A percentile compares a stretch with the other conserved stretches of the same genome.
Conservation (phyloP, 2,888 invertebrate genomes). For the Lycophotia porphyrea region DNA sequence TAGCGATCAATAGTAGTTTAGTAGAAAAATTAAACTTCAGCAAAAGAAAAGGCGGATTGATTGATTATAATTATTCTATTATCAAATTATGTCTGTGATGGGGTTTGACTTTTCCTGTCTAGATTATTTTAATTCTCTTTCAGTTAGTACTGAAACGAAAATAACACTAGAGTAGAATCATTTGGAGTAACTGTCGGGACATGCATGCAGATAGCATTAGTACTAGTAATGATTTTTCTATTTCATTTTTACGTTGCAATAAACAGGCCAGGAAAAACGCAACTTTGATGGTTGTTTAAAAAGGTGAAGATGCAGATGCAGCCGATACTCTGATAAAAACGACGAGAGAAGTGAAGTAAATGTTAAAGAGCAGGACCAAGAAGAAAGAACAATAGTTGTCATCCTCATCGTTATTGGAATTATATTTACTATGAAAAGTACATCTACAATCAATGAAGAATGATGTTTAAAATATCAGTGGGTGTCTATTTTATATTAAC, state of each 20-base stretch:
- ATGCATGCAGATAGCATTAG: neutral
- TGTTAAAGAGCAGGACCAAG: neutral
- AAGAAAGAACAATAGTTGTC: neutral
- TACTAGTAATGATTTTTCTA: neutral
- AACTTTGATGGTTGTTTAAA: neutral
- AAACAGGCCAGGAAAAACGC: neutral
- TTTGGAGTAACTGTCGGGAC: neutral
- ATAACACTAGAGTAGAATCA: neutral
- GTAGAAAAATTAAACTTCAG: constrained; percentile 16
- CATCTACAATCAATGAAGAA: neutral
- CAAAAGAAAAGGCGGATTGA: constrained; percentile 12
- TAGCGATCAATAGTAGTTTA: neutral
- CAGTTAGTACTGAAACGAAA: neutral
- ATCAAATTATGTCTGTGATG: neutral
- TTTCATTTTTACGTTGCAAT: neutral
- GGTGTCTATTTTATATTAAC: constrained; percentile 14
- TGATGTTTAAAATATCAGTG: neutral
- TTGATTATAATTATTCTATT: constrained; percentile 26
- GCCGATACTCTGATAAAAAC: neutral
- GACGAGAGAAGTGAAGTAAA: neutral
- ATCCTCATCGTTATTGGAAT: neutral
- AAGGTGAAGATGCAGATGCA: neutral
- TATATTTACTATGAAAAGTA: neutral
- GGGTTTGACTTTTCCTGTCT: constrained; percentile 1
- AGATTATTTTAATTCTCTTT: neutral